Evolutionary conservation across 2,888 invertebrate genomes (phyloP), one percentile per base, ranked within the genome.

Genomic region (Lypha dubia): DNA sequence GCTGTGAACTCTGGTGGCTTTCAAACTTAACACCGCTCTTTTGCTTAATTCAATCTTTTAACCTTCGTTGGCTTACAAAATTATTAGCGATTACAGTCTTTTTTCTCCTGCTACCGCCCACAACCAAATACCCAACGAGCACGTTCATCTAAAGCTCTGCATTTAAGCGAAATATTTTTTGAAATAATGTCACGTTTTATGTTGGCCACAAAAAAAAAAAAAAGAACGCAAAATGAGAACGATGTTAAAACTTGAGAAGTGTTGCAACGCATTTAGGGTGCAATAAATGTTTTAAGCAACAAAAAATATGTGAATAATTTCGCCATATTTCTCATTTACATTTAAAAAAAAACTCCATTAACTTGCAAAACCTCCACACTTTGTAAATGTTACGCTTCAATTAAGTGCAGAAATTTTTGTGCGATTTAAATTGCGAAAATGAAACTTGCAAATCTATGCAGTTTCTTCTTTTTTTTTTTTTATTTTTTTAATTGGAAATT

Each of bases 221-320:
- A 35, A 35, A 35, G 13, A 35, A 46, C 38, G 24, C 13, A 13
- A 13, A 44, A 28, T 20, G 28, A 41, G 24, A 63, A 63, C 15
- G 32, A 4, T 5, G 24, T 56, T 51, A 0, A 32, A 65, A 65
- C 24, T 9, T 20, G 17, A 65, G 17, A 53, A 53, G 53, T 51
- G 60, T 20, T 67, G 9, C 77, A 76, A 73, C 60, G 65, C 67
- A 67, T 71, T 76, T 62, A 58, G 51, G 71, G 71, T 76, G 65
- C 71, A 60, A 67, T 44, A 44, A 82, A 65, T 51, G 22, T 20
- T 65, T 8, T n/a, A n/a, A n/a, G n/a, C n/a, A 32, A 35, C 15
- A 56, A 62, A 58, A 62, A 63, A 60, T 51, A 53, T 63, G 20
- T 71, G 46, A 46, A 58, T 53, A 56, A 56, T 46, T 71, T 58